Evolutionary conservation across 2,113 vertebrate genomes (phyloP).

Genomic region (Lepus timidus): DNA sequence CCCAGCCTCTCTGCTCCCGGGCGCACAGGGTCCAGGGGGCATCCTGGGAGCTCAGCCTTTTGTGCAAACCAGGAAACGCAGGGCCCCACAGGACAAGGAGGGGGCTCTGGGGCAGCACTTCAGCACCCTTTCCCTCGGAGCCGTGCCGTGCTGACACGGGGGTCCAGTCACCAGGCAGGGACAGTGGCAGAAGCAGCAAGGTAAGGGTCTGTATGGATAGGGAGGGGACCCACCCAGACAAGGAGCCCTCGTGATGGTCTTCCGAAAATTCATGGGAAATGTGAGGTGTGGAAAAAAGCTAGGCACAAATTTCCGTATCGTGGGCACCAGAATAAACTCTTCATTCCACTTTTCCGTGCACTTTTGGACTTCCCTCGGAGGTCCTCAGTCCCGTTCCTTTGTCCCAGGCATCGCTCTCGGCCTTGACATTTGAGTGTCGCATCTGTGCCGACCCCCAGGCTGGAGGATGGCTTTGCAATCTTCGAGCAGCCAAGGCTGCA

Average conservation of each 20-base stretch:
- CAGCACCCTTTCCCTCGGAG: too few species aligned
- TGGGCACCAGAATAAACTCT: too few species aligned
- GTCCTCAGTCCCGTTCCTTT: background rate
- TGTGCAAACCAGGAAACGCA: background rate
- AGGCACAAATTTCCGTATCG: too few species aligned
- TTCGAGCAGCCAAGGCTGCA: background rate
- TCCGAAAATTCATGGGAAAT: too few species aligned
- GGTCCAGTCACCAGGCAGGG: background rate
- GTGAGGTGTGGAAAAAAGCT: too few species aligned
- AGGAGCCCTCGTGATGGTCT: background rate
- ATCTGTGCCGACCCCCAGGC: too few species aligned
- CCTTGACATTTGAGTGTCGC: background rate
- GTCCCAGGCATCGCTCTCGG: background rate
- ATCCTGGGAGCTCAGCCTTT: background rate
- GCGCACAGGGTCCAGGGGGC: background rate
- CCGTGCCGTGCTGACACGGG: background rate
- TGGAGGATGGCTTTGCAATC: background rate
- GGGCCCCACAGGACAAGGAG: background rate
- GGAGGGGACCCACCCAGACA: background rate
- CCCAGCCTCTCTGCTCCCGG: background rate
- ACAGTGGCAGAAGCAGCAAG: background rate
- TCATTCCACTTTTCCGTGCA: too few species aligned
- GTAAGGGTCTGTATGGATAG: too few species aligned
- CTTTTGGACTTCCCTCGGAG: rapidly evolving
- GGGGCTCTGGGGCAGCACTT: too few species aligned